Base-by-base conservation (phyloP, 2,797 vertebrate species). In the Tenualosa ilisha region DNA sequence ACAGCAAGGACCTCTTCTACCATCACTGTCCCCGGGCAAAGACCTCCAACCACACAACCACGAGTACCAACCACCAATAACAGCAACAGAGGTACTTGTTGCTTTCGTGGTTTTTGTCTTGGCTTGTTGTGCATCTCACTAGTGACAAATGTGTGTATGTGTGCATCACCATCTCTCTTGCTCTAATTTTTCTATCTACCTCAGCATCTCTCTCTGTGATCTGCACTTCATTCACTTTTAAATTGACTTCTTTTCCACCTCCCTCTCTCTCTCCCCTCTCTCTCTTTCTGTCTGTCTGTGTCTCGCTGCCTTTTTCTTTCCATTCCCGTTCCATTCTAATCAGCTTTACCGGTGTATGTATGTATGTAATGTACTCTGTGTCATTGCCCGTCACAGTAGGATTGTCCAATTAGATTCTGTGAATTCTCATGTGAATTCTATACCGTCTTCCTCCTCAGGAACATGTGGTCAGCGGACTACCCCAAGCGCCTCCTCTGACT, bases 381-480 rank as follows among this genome's bases (percentile, higher is more conserved):
- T 31, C 46, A 46, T 46, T 7, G 7, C 7, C 46, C 46, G 12
- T 54, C 0, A 54, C 51, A 54, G 11, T 15, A 15, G 12, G 11
- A 54, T 54, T 15, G 51, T 3, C 3, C 15, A 54, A 11, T 54
- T 54, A 54, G 0, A 31, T 31, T 31, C 31, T 54, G 46, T 8
- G 8, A 8, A 49, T 4, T 49, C 4, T 54, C 15, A 13, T 13
- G 3, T 54, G 51, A 54, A 4, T 46, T 46, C 46, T 46, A 46
- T 46, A 46, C 46, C 51, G 2, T 15, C 11, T 13, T 83, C 31
- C 56, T 31, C 22, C 56, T 86, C 37, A 98, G 98, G 91, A 15
- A 93, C 91, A 1, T 99, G 98, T n/a, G 98, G 98, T 53, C 93
- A 93, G 90, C 94, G 95, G 37, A 43, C 0, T 15, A 81, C 0